Evolutionary conservation across 2,888 invertebrate species (phyloP).

Genomic region (Tanytarsus gracilentus): DNA sequence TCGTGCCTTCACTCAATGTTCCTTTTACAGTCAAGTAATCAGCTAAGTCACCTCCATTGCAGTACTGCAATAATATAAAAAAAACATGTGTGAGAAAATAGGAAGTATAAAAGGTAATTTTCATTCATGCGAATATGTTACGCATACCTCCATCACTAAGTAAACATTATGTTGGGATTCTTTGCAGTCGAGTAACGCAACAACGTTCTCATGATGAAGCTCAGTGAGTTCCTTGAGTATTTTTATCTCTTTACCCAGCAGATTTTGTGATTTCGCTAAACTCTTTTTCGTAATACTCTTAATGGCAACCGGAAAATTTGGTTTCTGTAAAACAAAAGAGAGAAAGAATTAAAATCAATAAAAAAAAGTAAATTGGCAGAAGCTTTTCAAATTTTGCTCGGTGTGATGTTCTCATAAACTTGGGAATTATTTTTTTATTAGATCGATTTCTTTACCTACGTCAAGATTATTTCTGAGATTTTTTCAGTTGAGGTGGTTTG

Average conservation of each 20-base stretch:
- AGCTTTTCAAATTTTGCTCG: too few relatives aligned
- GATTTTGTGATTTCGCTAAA: constrained; percentile 91
- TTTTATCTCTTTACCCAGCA: constrained; percentile 97
- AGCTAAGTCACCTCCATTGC: constrained; percentile 97
- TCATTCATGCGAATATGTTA: constrained; percentile 50
- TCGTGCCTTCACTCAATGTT: constrained; percentile 94
- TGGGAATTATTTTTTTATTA: too few relatives aligned
- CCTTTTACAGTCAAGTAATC: constrained; percentile 93
- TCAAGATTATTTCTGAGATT: too few relatives aligned
- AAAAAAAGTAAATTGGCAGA: too few relatives aligned
- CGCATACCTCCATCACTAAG: constrained; percentile 79
- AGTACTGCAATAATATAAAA: constrained; percentile 61
- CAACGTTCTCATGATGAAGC: constrained; percentile 97
- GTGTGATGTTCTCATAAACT: too few relatives aligned
- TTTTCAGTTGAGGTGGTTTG: too few relatives aligned
- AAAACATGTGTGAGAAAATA: constrained; percentile 35
- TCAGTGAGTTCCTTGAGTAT: constrained; percentile 96
- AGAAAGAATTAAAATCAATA: too few relatives aligned
- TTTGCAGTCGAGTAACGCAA: constrained; percentile 94
- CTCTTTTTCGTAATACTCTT: constrained; percentile 98
- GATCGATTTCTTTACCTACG: too few relatives aligned
- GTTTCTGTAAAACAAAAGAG: constrained; percentile 56
- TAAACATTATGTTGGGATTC: constrained; percentile 91
- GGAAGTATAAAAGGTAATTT: constrained; percentile 14
- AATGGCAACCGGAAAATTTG: constrained; percentile 83